Evolutionary conservation across 2,113 vertebrate species (phyloP), one percentile per base, ranked within the genome.

Genomic region (rabbit (Oryctolagus cuniculus)): DNA sequence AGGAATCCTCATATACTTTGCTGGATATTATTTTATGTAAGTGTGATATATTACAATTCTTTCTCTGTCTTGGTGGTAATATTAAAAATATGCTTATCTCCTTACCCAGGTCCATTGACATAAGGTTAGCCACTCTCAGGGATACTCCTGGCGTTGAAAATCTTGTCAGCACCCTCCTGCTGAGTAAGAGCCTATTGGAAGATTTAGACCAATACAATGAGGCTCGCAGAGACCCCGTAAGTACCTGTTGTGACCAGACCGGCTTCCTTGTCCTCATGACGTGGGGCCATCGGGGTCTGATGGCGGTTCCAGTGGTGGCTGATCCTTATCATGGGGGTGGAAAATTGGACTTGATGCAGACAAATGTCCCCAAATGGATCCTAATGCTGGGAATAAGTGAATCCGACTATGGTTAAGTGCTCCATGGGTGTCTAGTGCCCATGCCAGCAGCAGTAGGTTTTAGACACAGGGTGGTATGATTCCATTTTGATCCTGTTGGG

Each of bases 161-260:
- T 3, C 98, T 99, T 17, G 63, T 99, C 89, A 89, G 97, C 89
- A 98, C 84, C 21, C 98, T 99, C 77, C 83, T 82, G 38, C 97
- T 98, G 75, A 98, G 58, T 2, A 64, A 97, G 83, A 96, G 72
- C n/a, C 98, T 99, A 78, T 66, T 99, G 96, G 97, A 97, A 67
- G 99, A 99, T 97, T 97, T 99, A 74, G 96, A 97, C 87, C 84
- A 73, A 31, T 99, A 98, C 97, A 98, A 94, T 16, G 36, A 97
- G 94, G 97, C 98, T 91, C 96, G 93, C 44, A 98, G 95, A 96
- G 99, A 99, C 91, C 82, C 17, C 38, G 99, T 99, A 96, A 98
- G 99, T 98, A 89, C 38, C 77, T 96, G 5, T 10, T 58, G 31
- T 77, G 10, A 66, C 67, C 25, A 49, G 0, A 0, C n/a, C 58